Percentiles rank a stretch among this genome's conserved stretches.
Evolutionary conservation across 2,797 vertebrate genomes (phyloP).

Genomic region (Ctenopoma multispine): DNA sequence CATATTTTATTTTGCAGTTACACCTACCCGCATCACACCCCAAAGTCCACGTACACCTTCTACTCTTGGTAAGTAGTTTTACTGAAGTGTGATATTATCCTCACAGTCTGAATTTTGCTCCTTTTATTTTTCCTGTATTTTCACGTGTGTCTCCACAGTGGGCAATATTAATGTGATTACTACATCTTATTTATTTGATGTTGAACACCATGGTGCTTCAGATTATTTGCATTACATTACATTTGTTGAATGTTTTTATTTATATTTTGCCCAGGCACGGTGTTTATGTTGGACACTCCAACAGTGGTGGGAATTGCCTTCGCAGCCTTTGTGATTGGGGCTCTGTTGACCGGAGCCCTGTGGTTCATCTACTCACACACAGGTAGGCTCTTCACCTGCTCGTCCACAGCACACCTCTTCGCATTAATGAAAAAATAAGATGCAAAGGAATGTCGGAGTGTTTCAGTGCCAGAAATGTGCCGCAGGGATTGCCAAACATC

Average conservation of each 20-base stretch:
- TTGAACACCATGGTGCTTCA: not conserved
- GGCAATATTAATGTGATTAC: not conserved
- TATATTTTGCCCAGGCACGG: constrained; percentile 65
- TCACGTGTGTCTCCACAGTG: not conserved
- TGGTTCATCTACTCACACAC: constrained; percentile 99
- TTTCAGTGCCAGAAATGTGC: constrained; percentile 63
- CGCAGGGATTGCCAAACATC: constrained; percentile 73
- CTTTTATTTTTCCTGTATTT: not conserved
- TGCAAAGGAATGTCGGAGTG: constrained; percentile 62
- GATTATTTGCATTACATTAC: too few relatives aligned
- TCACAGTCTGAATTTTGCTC: not conserved
- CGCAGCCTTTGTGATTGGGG: constrained; percentile 95
- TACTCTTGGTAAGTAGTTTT: constrained; percentile 42
- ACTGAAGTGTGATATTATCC: not conserved
- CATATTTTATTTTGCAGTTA: constrained; percentile 43
- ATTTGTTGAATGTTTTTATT: too few relatives aligned
- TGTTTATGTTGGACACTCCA: constrained; percentile 90
- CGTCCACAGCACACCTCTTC: constrained; percentile 23
- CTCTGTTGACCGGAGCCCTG: constrained; percentile 93
- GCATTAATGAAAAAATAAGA: constrained; percentile 69
- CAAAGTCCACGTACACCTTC: not conserved
- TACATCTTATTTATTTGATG: not conserved
- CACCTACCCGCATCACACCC: not conserved
- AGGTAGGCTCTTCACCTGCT: constrained; percentile 83
- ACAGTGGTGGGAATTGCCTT: constrained; percentile 97